Conservation (phyloP, 2,888 invertebrate genomes). For the Serrognathus titanus region DNA sequence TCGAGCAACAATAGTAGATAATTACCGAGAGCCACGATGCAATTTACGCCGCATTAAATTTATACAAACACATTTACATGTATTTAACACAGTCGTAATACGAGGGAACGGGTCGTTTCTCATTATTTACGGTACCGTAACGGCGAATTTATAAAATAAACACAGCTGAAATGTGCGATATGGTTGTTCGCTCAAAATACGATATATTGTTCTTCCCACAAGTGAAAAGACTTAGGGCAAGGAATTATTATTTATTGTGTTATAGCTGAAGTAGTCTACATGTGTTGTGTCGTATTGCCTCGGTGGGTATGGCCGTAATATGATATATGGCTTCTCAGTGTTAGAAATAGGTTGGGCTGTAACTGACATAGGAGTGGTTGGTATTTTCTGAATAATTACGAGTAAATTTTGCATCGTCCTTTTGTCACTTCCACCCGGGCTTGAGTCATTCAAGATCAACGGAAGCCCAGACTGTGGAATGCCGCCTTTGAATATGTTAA, state of each 20-base stretch:
- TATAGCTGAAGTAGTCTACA: conserved; percentile 15
- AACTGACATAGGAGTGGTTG: conserved; percentile 30
- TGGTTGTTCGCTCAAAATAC: conserved; percentile 22
- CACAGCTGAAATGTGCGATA: neutral
- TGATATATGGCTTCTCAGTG: conserved; percentile 32
- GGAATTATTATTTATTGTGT: conserved; percentile 25
- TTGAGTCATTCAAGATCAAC: conserved; percentile 21
- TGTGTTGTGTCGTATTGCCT: conserved; percentile 34
- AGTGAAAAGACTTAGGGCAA: conserved; percentile 5
- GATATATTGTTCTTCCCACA: conserved; percentile 29
- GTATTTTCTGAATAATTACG: conserved; percentile 32
- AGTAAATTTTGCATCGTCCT: conserved; percentile 1
- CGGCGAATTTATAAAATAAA: neutral
- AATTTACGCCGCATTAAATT: neutral
- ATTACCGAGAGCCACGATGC: neutral
- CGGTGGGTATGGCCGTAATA: conserved; percentile 34
- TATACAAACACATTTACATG: neutral
- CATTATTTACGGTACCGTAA: neutral
- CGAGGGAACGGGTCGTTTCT: neutral
- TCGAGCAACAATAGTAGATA: neutral
- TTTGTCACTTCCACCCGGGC: neutral
- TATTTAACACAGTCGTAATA: neutral
- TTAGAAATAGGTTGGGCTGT: conserved; percentile 27
- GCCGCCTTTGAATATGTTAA: too few species aligned
- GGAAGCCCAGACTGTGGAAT: conserved; percentile 19